Base-by-base conservation (phyloP, 2,113 vertebrate species). In the Bufo bufo region DNA sequence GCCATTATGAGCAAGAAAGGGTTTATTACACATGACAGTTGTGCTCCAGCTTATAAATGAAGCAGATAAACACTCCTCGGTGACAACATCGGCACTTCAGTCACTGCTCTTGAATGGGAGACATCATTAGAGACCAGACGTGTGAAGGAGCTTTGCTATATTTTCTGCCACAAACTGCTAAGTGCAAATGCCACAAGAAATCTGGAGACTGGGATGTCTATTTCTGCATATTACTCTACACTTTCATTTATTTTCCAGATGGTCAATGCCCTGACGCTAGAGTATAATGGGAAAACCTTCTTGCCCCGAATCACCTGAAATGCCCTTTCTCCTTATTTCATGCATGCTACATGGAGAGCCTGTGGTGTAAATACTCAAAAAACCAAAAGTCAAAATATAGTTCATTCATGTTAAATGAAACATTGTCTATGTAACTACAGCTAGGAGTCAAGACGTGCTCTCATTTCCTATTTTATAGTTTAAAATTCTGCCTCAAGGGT, bases 261-360 rank as follows among this genome's bases (percentile, higher is more conserved):
- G 78, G 79, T 63, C 56, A 43, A 11, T 47, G 79, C 54, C 10
- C 23, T 49, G 33, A 33, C 33, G 33, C 33, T 33, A 43, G 4
- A 19, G 47, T 50, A 52, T 84, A 16, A 84, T 72, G 65, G 6
- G 58, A 84, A 84, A 71, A 33, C 20, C 19, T 84, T 84, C n/a
- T 59, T 20, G 33, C 61, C 65, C 82, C 66, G 17, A 11, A 23
- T 56, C n/a, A 8, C 16, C 14, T 13, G 23, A 17, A 47, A 75
- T 59, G 9, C 72, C 17, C 71, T 75, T 47, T 33, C 69, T 61
- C 33, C 71, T 61, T 74, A 43, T 75, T 47, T 56, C 14, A 75
- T 75, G 52, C 63, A 58, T 13, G 43, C 71, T 49, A 23, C 45
- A 74, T 19, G 10, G 8, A 74, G 1, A 3, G 16, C 0, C 33